Conservation (phyloP, 2,113 vertebrate species). For the Xiphorhynchus elegans region DNA sequence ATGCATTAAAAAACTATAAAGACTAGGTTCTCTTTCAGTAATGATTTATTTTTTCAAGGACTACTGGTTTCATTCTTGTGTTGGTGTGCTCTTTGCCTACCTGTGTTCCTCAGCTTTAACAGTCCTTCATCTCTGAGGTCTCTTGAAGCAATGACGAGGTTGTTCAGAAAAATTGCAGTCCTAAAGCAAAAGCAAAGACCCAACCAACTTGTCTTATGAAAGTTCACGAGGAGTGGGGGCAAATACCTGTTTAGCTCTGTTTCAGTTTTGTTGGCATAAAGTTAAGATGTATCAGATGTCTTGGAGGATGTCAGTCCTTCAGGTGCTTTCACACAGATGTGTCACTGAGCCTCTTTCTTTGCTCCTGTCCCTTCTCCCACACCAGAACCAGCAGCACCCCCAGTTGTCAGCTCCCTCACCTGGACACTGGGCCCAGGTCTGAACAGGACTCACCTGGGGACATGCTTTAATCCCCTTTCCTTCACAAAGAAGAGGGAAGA, state of each 20-base stretch:
- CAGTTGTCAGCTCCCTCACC: background rate
- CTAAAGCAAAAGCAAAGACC: background rate
- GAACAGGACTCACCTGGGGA: background rate
- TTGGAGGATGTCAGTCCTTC: background rate
- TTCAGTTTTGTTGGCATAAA: background rate
- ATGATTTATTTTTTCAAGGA: background rate
- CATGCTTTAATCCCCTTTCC: background rate
- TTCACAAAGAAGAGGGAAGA: background rate
- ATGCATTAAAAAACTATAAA: background rate
- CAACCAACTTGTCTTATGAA: background rate
- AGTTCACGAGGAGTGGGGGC: background rate
- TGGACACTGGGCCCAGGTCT: background rate
- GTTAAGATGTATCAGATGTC: background rate
- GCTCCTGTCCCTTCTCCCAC: background rate
- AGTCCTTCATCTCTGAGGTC: background rate
- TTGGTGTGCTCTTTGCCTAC: background rate
- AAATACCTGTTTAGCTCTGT: background rate
- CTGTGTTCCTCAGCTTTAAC: background rate
- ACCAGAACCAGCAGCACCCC: background rate
- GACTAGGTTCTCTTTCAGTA: background rate
- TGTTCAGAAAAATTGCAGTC: background rate
- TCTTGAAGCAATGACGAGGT: fast-evolving
- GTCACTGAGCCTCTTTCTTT: background rate
- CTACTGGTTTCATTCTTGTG: background rate
- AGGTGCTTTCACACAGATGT: background rate